phyloP scores from a whole-genome alignment of 2,797 vertebrate genomes.

The Channallabes apus region DNA sequence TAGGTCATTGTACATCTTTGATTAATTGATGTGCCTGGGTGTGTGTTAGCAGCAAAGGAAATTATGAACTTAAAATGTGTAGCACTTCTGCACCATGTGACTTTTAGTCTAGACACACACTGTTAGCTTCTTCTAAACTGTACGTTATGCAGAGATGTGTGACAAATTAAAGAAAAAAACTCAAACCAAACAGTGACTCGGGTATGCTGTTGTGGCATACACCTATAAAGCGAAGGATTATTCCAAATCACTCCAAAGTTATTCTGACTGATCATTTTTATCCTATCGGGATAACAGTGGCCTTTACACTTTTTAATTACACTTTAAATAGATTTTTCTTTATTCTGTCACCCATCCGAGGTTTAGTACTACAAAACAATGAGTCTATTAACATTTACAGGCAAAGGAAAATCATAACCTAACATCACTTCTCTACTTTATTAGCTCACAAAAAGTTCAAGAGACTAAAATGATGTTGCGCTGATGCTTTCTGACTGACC shows the following conservation, averaged over 20 bases:
- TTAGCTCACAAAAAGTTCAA: not conserved
- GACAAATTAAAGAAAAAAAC: not conserved
- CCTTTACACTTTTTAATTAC: not conserved
- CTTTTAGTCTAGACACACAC: constrained; percentile 27
- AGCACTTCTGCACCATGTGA: constrained; percentile 36
- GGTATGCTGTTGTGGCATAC: not conserved
- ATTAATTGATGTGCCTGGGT: constrained; percentile 68
- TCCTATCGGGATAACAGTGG: not conserved
- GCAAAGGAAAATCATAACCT: not conserved
- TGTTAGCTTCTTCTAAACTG: not conserved
- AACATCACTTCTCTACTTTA: not conserved
- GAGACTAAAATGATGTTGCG: constrained; percentile 13
- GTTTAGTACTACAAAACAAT: not conserved
- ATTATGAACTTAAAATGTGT: constrained; percentile 37
- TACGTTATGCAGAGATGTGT: not conserved
- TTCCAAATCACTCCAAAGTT: not conserved
- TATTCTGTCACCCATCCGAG: not conserved
- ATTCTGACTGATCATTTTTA: not conserved
- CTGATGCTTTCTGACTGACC: constrained; percentile 82
- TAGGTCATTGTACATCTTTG: constrained; percentile 69
- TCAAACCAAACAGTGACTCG: not conserved
- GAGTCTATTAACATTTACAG: not conserved
- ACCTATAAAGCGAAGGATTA: not conserved
- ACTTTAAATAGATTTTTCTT: not conserved
- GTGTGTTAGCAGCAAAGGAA: constrained; percentile 65